phyloP scores from a whole-genome alignment of 2,797 vertebrate species.

The Enteromius mattozi region DNA sequence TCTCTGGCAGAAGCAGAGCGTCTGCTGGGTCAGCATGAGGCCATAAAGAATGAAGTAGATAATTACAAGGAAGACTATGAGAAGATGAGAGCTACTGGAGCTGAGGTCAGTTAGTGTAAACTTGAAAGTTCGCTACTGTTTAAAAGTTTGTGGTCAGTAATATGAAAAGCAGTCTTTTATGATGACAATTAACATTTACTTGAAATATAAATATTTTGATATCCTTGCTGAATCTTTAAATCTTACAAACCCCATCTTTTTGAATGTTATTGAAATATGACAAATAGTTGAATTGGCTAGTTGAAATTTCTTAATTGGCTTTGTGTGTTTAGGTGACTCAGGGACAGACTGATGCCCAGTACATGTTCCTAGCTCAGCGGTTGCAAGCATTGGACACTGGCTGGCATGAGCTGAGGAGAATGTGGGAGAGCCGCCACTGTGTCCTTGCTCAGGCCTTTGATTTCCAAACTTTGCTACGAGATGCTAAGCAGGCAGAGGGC shows the following conservation, averaged over 20 bases:
- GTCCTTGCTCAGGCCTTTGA: conserved; percentile 88
- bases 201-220: background rate
- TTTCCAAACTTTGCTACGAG: conserved; percentile 91
- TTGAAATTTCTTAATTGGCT: background rate
- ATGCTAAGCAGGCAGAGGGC: conserved; percentile 92
- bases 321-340: conserved; percentile 70
- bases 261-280: background rate
- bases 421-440: conserved; percentile 94
- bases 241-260: background rate
- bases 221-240: background rate
- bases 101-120: conserved; percentile 76
- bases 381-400: conserved; percentile 90
- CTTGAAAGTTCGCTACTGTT: background rate
- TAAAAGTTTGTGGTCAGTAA: background rate
- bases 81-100: conserved; percentile 85
- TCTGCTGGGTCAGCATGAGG: conserved; percentile 87
- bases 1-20: conserved; percentile 87
- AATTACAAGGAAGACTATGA: conserved; percentile 91
- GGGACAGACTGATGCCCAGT: conserved; percentile 90
- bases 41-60: conserved; percentile 90
- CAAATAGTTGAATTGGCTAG: background rate
- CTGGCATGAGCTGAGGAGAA: conserved; percentile 91
- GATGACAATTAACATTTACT: background rate
- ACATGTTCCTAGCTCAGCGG: conserved; percentile 90
- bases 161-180: background rate